Percentiles rank a stretch among this genome's conserved stretches.
These are phyloP conservation scores for Papilio elwesi DNA, from an alignment of 2,888 invertebrate genomes.

Conservation along the genomic window DNA sequence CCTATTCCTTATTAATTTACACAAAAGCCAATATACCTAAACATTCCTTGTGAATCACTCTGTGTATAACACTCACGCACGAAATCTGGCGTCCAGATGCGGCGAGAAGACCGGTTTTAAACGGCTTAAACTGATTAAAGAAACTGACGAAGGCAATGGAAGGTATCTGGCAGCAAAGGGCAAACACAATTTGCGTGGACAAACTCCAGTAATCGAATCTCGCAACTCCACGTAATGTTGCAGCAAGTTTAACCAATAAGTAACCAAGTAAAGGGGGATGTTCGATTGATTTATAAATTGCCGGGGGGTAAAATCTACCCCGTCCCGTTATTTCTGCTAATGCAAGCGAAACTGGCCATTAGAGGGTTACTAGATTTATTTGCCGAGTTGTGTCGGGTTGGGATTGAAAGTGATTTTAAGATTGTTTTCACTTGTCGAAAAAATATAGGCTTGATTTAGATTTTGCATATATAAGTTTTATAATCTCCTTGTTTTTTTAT, in stretches of 20 bases:
- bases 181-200: conserved; percentile 19
- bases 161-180: no score
- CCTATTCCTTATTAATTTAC: no score
- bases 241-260: conserved; percentile 56
- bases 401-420: conserved; percentile 7
- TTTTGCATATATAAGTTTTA: no score
- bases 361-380: conserved; percentile 67
- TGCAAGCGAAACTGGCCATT: conserved; percentile 68
- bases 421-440: not conserved
- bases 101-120: no score
- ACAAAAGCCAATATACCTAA: no score
- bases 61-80: no score
- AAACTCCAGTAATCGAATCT: conserved; percentile 43
- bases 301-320: conserved; percentile 57
- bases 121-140: not conserved
- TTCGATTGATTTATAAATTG: conserved; percentile 68
- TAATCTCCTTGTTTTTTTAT: no score
- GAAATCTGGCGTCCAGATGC: no score
- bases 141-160: not conserved
- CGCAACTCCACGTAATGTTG: conserved; percentile 48
- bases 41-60: no score
- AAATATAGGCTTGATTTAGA: no score
- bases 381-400: conserved; percentile 3
- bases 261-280: conserved; percentile 49
- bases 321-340: conserved; percentile 66